Conservation (phyloP, 2,113 vertebrate species). For the Leptocoma aspasia region DNA sequence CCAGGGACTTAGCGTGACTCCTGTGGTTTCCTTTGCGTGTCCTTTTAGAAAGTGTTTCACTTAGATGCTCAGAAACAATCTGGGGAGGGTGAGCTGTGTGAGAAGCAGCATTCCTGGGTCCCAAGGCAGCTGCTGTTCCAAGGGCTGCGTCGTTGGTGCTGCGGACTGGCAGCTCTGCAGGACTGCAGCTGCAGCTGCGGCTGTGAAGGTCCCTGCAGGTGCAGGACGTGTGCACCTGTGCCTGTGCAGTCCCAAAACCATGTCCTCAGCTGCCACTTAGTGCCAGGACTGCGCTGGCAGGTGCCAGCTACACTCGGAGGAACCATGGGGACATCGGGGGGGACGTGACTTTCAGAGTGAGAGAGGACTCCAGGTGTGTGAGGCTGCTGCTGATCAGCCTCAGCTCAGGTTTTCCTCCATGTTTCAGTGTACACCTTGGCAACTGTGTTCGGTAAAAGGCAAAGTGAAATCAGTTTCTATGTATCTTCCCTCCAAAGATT, state of each 20-base stretch:
- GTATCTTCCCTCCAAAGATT: neutral
- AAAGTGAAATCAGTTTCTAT: neutral
- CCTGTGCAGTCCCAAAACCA: neutral
- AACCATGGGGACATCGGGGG: neutral
- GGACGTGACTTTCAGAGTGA: neutral
- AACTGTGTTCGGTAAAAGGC: neutral
- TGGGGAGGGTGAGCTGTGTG: neutral
- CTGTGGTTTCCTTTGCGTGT: neutral
- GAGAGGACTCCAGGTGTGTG: accelerated
- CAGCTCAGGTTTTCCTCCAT: neutral
- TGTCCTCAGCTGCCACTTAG: neutral
- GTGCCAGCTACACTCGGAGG: neutral
- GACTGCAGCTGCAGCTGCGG: neutral
- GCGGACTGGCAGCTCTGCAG: neutral
- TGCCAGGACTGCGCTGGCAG: neutral
- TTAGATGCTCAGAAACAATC: neutral
- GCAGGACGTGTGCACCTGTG: neutral
- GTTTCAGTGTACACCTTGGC: neutral
- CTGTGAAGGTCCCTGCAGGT: neutral
- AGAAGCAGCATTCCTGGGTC: constrained; percentile 6
- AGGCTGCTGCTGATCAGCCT: neutral
- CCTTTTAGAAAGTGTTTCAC: constrained; percentile 45
- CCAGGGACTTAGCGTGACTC: neutral
- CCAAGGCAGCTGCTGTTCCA: constrained; percentile 39
- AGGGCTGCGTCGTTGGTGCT: neutral